These are phyloP conservation scores for Listrodromus nycthemerus DNA, from an alignment of 2,888 invertebrate genomes.

Conservation along the genomic window DNA sequence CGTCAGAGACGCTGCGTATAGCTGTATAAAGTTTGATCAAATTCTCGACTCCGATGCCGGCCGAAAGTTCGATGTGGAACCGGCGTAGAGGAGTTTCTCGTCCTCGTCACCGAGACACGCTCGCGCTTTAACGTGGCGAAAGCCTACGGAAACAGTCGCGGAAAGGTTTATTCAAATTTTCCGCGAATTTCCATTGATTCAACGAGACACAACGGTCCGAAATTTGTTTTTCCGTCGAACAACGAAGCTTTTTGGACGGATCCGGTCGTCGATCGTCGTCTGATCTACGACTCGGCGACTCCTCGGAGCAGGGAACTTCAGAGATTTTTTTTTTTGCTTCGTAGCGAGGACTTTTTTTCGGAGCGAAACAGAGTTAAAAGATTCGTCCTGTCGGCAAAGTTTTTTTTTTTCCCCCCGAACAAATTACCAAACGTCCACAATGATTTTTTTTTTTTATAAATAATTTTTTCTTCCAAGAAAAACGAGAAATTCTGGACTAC, in stretches of 20 bases:
- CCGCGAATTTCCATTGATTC: constrained; percentile 51
- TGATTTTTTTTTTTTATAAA: no score
- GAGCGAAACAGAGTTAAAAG: no score
- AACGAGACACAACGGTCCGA: neutral
- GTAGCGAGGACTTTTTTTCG: no score
- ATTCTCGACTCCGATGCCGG: constrained; percentile 56
- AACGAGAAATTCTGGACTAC: no score
- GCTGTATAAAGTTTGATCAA: constrained; percentile 32
- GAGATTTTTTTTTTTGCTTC: neutral
- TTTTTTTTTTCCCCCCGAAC: no score
- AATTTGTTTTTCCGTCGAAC: constrained; percentile 17
- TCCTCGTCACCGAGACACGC: neutral
- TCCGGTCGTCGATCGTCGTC: no score
- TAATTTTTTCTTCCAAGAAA: no score
- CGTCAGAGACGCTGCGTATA: neutral
- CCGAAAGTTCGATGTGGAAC: constrained; percentile 55
- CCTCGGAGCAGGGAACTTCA: neutral
- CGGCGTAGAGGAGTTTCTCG: neutral
- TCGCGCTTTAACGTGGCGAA: neutral
- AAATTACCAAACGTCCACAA: no score
- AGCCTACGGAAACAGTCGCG: neutral
- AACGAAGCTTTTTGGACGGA: neutral
- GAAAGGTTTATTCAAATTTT: constrained; percentile 36
- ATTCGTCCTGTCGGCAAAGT: no score
- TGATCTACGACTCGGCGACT: neutral